A percentile compares a stretch with the other conserved stretches of the same genome.
These are phyloP conservation scores for Eumacrocentrus americanus DNA, from an alignment of 2,888 invertebrate genomes.

Conservation along the genomic window DNA sequence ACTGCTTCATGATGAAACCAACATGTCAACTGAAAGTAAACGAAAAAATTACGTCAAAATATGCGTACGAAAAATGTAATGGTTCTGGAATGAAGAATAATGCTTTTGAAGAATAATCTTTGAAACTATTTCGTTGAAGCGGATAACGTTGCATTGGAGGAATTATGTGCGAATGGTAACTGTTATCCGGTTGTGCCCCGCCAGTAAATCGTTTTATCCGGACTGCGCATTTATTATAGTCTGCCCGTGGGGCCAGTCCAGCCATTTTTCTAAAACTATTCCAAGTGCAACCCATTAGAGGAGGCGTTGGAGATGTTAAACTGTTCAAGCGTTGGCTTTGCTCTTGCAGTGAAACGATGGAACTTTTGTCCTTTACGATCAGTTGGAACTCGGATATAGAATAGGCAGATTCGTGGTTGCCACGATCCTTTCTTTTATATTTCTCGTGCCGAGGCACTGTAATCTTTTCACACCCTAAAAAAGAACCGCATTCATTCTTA, in stretches of 20 bases:
- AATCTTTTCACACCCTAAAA: not conserved
- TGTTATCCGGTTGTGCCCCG: conserved; percentile 49
- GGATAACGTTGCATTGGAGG: conserved; percentile 28
- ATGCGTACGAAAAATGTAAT: too few relatives aligned
- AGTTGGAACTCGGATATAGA: conserved; percentile 38
- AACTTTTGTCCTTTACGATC: conserved; percentile 46
- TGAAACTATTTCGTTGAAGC: conserved; percentile 16
- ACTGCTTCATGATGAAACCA: too few relatives aligned
- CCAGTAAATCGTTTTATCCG: conserved; percentile 55
- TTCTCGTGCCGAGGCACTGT: not conserved
- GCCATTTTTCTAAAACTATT: conserved; percentile 56
- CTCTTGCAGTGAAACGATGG: conserved; percentile 44
- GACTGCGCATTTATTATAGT: conserved; percentile 52
- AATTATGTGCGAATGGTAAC: conserved; percentile 51
- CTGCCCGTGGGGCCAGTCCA: conserved; percentile 42
- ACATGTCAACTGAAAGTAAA: too few relatives aligned
- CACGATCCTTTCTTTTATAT: not conserved
- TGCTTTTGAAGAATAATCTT: conserved; percentile 12
- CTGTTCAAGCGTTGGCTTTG: conserved; percentile 41
- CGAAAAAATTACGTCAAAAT: too few relatives aligned
- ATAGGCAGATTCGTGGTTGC: conserved; percentile 2
- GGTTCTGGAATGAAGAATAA: not conserved
- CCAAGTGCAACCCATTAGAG: conserved; percentile 52
- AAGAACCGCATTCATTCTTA: conserved; percentile 6
- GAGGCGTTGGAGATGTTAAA: conserved; percentile 46